phyloP scores from a whole-genome alignment of 1,140 invertebrate genomes.

The Drosophila littoralis region DNA sequence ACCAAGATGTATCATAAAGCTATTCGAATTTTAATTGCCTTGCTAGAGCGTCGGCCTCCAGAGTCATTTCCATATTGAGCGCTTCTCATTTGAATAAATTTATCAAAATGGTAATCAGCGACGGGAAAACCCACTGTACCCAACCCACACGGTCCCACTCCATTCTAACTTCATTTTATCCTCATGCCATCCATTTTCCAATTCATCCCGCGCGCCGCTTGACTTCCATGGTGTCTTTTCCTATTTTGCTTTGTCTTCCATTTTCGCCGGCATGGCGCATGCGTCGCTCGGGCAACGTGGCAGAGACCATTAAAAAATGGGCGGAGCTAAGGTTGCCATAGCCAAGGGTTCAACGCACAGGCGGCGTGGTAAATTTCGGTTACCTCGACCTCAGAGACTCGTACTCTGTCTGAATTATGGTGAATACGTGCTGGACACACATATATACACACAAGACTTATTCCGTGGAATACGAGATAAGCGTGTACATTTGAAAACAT shows the following conservation, averaged over 20 bases:
- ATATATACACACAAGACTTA: background rate
- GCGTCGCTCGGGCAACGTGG: constrained; percentile 50
- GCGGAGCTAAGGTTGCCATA: constrained; percentile 69
- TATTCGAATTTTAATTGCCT: constrained; percentile 74
- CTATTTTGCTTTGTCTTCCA: constrained; percentile 53
- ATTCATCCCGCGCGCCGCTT: constrained; percentile 6
- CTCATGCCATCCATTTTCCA: background rate
- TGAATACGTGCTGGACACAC: constrained; percentile 12
- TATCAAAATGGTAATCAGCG: constrained; percentile 74
- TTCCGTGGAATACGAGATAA: no score
- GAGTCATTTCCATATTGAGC: constrained; percentile 71
- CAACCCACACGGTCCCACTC: constrained; percentile 4
- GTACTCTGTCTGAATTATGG: constrained; percentile 26
- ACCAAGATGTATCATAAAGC: constrained; percentile 75
- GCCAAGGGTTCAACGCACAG: constrained; percentile 47
- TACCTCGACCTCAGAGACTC: constrained; percentile 22
- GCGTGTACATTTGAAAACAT: background rate
- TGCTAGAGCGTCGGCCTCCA: constrained; percentile 50
- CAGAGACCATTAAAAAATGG: constrained; percentile 79
- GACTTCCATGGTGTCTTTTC: constrained; percentile 23
- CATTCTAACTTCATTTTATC: constrained; percentile 7
- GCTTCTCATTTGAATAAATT: constrained; percentile 73
- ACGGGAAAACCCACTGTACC: constrained; percentile 58
- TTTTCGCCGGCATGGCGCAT: constrained; percentile 61
- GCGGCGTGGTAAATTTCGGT: constrained; percentile 61